A percentile compares a stretch with the other conserved stretches of the same genome.
These are phyloP conservation scores for Hyles lineata DNA, from an alignment of 2,888 invertebrate species.

Conservation along the genomic window DNA sequence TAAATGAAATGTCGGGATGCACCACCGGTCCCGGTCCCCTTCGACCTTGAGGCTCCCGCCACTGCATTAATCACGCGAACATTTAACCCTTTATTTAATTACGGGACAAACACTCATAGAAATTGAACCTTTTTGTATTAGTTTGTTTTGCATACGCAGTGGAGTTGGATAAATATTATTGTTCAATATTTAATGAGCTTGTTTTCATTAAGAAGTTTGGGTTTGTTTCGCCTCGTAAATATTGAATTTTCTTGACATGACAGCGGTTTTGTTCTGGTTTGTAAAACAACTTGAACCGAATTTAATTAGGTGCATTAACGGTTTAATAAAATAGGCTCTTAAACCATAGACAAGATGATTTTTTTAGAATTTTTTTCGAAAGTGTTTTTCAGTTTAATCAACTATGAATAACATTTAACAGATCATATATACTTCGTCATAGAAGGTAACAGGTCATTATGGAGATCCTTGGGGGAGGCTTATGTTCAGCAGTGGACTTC, in stretches of 20 bases:
- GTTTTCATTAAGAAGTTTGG: conserved; percentile 39
- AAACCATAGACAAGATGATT: too few species aligned
- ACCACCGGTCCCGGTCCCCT: background rate
- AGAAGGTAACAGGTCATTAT: too few species aligned
- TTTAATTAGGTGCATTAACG: too few species aligned
- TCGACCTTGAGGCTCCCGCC: conserved; percentile 52
- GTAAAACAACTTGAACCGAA: background rate
- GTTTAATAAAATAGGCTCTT: too few species aligned
- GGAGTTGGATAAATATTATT: conserved; percentile 40
- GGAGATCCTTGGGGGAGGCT: too few species aligned
- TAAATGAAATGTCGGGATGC: background rate
- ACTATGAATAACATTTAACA: too few species aligned
- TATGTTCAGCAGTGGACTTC: too few species aligned
- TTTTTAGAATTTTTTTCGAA: too few species aligned
- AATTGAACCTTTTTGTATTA: conserved; percentile 30
- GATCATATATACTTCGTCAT: too few species aligned
- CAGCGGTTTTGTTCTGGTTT: background rate
- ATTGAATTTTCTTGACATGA: background rate
- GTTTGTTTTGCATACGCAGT: conserved; percentile 31
- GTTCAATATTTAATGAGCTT: conserved; percentile 49
- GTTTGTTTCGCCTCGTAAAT: conserved; percentile 34
- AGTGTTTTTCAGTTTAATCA: too few species aligned
- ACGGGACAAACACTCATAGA: conserved; percentile 21
- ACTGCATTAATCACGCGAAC: conserved; percentile 63
- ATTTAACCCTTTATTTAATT: conserved; percentile 48